Evolutionary conservation across 37 sponge, comb jelly and placozoan species (phyloP).

Genomic region (Spongilla lacustris): DNA sequence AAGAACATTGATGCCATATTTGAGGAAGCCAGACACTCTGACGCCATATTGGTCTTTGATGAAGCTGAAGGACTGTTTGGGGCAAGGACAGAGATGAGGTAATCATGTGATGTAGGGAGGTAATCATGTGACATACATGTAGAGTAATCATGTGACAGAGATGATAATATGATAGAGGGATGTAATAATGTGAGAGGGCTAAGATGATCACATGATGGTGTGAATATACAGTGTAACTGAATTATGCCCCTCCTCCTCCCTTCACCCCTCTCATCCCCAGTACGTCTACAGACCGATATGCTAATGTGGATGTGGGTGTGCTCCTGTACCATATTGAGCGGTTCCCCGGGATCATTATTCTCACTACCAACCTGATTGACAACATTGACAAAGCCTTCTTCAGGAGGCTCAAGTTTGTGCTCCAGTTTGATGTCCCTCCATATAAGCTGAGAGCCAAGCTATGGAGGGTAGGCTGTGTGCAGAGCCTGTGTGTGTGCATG

Average conservation of each 20-base stretch:
- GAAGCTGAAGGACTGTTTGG: conserved; percentile 90
- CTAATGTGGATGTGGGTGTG: conserved; percentile 89
- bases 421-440: conserved; percentile 66
- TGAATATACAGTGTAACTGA: too few species aligned
- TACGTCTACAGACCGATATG: conserved; percentile 78
- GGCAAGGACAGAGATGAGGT: conserved; percentile 70
- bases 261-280: not conserved
- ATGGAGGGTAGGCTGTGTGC: conserved; percentile 68
- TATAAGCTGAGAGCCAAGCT: conserved; percentile 47
- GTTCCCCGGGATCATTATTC: conserved; percentile 85
- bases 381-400: conserved; percentile 91
- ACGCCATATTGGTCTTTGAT: conserved; percentile 90
- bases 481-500: too few species aligned
- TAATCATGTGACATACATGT: too few species aligned
- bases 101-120: too few species aligned
- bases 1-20: conserved; percentile 90
- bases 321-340: conserved; percentile 85
- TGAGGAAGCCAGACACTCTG: conserved; percentile 71
- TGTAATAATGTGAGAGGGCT: too few species aligned
- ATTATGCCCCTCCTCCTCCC: not conserved
- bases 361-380: conserved; percentile 87
- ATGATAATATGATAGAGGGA: too few species aligned
- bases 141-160: too few species aligned
- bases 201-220: too few species aligned
- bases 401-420: conserved; percentile 76